Evolutionary conservation across 1,140 invertebrate species (phyloP).

Genomic region (Planococcus citri): DNA sequence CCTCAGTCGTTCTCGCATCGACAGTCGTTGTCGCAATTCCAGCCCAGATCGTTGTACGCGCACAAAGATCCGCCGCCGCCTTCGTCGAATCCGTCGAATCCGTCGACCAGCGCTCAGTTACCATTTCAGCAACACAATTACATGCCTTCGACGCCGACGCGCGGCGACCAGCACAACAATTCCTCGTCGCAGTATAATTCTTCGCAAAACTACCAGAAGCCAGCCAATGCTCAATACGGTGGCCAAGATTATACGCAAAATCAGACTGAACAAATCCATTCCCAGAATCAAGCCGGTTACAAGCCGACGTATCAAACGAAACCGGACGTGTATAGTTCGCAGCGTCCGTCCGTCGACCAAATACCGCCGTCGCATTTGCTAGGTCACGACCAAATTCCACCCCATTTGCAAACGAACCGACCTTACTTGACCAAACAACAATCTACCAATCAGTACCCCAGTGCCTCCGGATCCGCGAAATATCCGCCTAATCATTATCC

Average conservation of each 20-base stretch:
- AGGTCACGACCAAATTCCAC: slow-evolving; percentile 22
- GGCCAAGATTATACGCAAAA: background rate
- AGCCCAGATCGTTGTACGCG: slow-evolving; percentile 22
- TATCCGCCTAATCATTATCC: slow-evolving; percentile 28
- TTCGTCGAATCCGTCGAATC: background rate
- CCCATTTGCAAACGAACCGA: slow-evolving; percentile 17
- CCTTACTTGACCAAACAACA: slow-evolving; percentile 24
- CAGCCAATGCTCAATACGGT: background rate
- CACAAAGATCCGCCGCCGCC: slow-evolving; percentile 12
- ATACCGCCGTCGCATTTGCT: background rate
- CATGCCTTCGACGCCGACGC: background rate
- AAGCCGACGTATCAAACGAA: slow-evolving; percentile 16
- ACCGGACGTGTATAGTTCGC: slow-evolving; percentile 6
- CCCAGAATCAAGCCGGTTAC: background rate
- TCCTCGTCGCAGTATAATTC: background rate
- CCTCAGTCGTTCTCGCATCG: background rate
- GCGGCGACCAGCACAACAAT: background rate
- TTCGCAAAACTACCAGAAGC: background rate
- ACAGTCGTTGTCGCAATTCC: slow-evolving; percentile 21
- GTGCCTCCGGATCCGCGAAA: no score
- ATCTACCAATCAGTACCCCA: slow-evolving; percentile 23
- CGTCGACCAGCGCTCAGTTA: background rate
- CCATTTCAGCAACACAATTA: background rate
- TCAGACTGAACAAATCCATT: slow-evolving; percentile 15
- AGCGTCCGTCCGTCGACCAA: background rate